A percentile compares a stretch with the other conserved stretches of the same genome.
These are phyloP conservation scores for Tiphia femorata DNA, from an alignment of 2,888 invertebrate species.

Conservation along the genomic window DNA sequence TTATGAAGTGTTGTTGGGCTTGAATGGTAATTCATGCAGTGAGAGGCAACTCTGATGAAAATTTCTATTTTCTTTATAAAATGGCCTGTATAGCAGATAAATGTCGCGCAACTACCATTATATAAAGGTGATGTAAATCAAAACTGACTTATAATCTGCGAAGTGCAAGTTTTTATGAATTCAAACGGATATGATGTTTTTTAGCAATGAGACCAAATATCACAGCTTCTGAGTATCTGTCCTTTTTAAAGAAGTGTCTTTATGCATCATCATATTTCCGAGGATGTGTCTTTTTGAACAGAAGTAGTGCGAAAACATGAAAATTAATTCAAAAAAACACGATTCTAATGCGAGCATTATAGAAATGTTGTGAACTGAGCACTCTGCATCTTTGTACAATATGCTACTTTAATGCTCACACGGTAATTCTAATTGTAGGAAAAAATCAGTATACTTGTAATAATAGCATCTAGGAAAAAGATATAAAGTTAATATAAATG, in stretches of 20 bases:
- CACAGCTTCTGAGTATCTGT: constrained; percentile 38
- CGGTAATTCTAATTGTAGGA: constrained; percentile 48
- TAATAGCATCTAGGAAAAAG: constrained; percentile 53
- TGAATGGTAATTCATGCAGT: constrained; percentile 34
- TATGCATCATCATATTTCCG: constrained; percentile 28
- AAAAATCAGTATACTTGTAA: constrained; percentile 58
- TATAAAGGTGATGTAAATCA: constrained; percentile 28
- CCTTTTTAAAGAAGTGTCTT: constrained; percentile 33
- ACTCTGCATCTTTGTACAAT: constrained; percentile 61
- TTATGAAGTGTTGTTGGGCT: constrained; percentile 39
- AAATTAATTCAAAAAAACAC: constrained; percentile 12
- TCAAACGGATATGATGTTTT: constrained; percentile 30
- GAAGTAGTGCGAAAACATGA: constrained; percentile 14
- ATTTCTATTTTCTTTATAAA: constrained; percentile 49
- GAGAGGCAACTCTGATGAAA: constrained; percentile 31
- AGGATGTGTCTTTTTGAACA: constrained; percentile 21
- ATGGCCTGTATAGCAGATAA: constrained; percentile 22
- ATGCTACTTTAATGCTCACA: constrained; percentile 62
- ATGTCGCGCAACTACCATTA: constrained; percentile 13
- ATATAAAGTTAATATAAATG: constrained; percentile 64
- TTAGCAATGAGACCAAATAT: constrained; percentile 44
- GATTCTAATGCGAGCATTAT: constrained; percentile 37
- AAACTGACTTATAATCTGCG: constrained; percentile 35
- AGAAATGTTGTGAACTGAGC: constrained; percentile 52
- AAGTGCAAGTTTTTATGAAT: constrained; percentile 42